Conservation (phyloP, 1,140 invertebrate genomes). For the Dolichoris vasculosae region DNA sequence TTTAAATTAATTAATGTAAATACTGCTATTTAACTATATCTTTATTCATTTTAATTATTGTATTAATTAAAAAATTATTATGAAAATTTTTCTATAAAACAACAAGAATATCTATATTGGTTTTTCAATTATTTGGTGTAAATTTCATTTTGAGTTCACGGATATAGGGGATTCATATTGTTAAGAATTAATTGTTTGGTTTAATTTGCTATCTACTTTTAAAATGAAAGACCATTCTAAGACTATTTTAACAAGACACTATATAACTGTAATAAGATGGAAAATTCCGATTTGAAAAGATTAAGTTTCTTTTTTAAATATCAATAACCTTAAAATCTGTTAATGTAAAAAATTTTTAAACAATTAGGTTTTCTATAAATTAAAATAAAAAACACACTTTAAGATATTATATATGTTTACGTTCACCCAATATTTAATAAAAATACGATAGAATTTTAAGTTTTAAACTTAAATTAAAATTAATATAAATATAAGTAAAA, state of each 20-base stretch:
- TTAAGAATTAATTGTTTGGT: background rate
- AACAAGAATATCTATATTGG: background rate
- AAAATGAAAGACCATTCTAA: background rate
- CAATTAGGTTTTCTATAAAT: background rate
- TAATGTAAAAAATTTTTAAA: background rate
- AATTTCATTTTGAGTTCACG: background rate
- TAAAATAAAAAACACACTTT: no score
- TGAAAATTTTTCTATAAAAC: background rate
- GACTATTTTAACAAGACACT: background rate
- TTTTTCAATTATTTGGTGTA: background rate
- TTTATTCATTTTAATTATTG: no score
- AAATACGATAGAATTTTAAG: no score
- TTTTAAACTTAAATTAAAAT: no score
- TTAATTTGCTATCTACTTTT: background rate
- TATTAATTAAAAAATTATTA: no score
- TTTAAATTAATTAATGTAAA: no score
- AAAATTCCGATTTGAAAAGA: background rate
- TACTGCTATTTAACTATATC: no score
- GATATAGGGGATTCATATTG: background rate
- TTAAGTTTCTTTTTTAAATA: no score
- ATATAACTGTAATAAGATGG: background rate
- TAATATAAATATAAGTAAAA: no score
- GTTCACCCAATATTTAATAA: no score
- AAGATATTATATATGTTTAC: no score
- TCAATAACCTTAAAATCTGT: no score